Evolutionary conservation across 2,888 invertebrate genomes (phyloP), one percentile per base, ranked within the genome.

Genomic region (Myathropa florea): DNA sequence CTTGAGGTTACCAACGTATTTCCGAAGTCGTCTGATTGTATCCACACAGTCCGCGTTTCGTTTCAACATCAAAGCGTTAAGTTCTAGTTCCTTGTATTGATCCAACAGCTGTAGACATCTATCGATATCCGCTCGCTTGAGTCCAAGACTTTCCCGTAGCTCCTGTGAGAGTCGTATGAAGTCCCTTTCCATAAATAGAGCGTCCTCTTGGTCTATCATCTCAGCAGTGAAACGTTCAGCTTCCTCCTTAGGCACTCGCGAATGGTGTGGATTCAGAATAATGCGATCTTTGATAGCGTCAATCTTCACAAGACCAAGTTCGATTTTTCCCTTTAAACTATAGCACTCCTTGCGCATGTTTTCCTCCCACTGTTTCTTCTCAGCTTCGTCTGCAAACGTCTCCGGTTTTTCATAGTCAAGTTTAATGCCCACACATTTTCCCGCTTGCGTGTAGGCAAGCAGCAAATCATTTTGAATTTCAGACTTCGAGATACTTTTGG

Each of bases 1-100:
- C 4, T 94, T 94, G 2, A 95, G 93, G 92, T 97, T 97, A 7
- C 97, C 97, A 46, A 97, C 95, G 91, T 97, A 97, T 60, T 95
- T 94, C 18, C 96, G 94, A 92, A 97, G 93, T 82, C 96, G 94
- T 89, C 96, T 95, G 70, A 97, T 94, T 0, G 97, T 97, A 90
- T 96, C 96, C 61, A 97, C 94, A 88, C 96, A 94, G 61, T 95
- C 95, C 0, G 97, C 96, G 93, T 97, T 96, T 89, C 97, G 97
- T 76, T 96, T 94, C 57, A 98, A 92, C 96, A 97, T 97, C 24
- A 97, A 92, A 0, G 95, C 95, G 84, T 95, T 95, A 7, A 93
- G 64, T 63, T 92, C 91, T 12, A 92, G 88, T 2, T 91, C 91
- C 77, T 93, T 92, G 6, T 94, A 92, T 82, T 95, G 94, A 59